Conservation (phyloP, 64 coral and sea anemone genomes). For the Catalaphyllia jardinei region DNA sequence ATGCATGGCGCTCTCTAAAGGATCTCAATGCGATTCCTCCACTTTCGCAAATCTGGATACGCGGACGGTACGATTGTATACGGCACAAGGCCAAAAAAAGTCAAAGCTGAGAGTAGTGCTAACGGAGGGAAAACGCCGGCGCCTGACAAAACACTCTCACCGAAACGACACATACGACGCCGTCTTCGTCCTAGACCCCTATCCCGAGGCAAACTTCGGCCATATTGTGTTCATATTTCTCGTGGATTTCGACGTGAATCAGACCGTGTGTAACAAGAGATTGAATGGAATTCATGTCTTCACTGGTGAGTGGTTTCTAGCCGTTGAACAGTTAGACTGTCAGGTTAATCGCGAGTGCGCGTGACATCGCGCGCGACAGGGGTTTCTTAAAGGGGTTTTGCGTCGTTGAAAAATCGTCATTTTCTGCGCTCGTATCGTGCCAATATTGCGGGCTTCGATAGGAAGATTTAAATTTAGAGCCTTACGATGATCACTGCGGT, state of each 20-base stretch:
- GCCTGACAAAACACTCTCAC: conserved; percentile 27
- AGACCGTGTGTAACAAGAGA: conserved; percentile 34
- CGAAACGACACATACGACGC: conserved; percentile 42
- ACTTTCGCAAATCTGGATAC: background rate
- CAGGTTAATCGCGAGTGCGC: background rate
- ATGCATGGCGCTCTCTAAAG: conserved; percentile 17
- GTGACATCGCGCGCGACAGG: background rate
- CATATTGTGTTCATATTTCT: conserved; percentile 79
- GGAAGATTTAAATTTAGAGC: conserved; percentile 4
- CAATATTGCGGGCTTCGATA: background rate
- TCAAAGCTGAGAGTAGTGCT: conserved; percentile 32
- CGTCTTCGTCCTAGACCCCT: conserved; percentile 69
- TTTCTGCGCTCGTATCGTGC: background rate
- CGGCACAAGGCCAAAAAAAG: conserved; percentile 4
- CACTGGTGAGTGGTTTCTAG: conserved; percentile 58
- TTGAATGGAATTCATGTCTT: conserved; percentile 9
- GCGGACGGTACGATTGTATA: conserved; percentile 52
- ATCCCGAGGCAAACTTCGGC: conserved; percentile 67
- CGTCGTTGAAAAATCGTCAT: background rate
- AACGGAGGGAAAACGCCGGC: conserved; percentile 45
- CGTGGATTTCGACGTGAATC: conserved; percentile 39
- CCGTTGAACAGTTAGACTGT: background rate
- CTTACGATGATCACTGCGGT: background rate
- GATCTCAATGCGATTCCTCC: background rate
- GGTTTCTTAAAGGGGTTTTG: background rate